These are phyloP conservation scores for Clepsis dumicolana DNA, from an alignment of 2,888 invertebrate species.

Conservation along the genomic window DNA sequence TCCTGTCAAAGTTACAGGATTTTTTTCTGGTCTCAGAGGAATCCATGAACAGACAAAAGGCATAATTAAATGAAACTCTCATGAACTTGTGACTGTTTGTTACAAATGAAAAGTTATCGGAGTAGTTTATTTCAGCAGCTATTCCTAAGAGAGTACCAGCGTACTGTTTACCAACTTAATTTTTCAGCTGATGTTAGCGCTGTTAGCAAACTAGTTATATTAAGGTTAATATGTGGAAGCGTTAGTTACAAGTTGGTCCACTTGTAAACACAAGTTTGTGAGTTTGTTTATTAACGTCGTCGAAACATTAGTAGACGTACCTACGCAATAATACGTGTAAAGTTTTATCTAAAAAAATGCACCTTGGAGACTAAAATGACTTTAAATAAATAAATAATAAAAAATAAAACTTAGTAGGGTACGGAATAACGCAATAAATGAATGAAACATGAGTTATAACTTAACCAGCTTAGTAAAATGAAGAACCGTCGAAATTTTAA, in stretches of 20 bases:
- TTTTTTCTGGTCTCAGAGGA: slow-evolving; percentile 1
- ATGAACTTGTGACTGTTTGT: slow-evolving; percentile 31
- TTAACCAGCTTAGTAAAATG: no score
- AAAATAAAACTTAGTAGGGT: no score
- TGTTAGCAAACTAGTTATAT: neutral
- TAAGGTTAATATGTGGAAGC: neutral
- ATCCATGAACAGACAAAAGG: slow-evolving; percentile 18
- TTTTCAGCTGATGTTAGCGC: slow-evolving; percentile 16
- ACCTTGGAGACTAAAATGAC: no score
- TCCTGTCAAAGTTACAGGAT: neutral
- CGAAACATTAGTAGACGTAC: slow-evolving; percentile 12
- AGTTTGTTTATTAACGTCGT: slow-evolving; percentile 2
- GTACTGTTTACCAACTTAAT: slow-evolving; percentile 34
- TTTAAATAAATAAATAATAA: no score
- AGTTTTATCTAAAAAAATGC: slow-evolving; percentile 12
- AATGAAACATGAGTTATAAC: no score
- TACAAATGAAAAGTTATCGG: slow-evolving; percentile 39
- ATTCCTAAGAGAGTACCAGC: slow-evolving; percentile 31
- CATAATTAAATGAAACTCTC: slow-evolving; percentile 34
- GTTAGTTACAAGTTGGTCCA: neutral
- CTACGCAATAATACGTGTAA: neutral
- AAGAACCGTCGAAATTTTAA: no score
- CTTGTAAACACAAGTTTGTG: slow-evolving; percentile 17
- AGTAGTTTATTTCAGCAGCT: slow-evolving; percentile 39
- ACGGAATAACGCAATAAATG: no score